Evolutionary conservation across 2,797 vertebrate genomes (phyloP), one percentile per base, ranked within the genome.

Genomic region (Tiaroga cobitis): DNA sequence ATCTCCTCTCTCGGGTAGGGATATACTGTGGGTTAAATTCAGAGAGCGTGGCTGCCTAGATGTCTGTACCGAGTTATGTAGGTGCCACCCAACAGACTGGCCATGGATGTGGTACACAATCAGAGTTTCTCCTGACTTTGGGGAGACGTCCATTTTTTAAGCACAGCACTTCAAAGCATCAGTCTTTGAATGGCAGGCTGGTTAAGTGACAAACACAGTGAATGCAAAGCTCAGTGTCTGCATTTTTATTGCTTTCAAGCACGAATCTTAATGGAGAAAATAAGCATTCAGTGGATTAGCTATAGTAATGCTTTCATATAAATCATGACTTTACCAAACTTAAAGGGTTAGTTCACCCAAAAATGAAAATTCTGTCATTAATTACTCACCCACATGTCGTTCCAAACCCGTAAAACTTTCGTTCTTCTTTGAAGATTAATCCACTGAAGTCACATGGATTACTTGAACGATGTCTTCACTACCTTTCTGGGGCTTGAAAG

Each of bases 61-160:
- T 92, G 95, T 94, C 81, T 95, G 93, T 79, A 94, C 61, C 1
- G 92, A 88, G 80, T 93, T 91, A 86, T 96, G 96, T 91, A 95
- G 92, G 84, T 95, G 83, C 94, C 89, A 95, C 32, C 97, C 96
- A 0, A 96, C 96, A 86, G 97, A 95, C 85, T 96, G 97, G 78
- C 96, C 96, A 89, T 97, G 91, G 2, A 97, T 97, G 91, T 97
- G 97, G 92, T 96, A 97, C 41, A 97, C 96, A 86, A 98, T 95
- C 92, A 99, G 91, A 1, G 97, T 98, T 92, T 98, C 96, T 81
- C 97, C 96, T 41, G 96, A 94, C 89, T 96, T 96, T 84, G 96
- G 96, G 41, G 97, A 92, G 92, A 96, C 96, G 91, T 97, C 97
- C 98, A 99, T 99, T 92, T 89, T 94, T 82, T 73, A 61, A 83